A percentile compares a stretch with the other conserved stretches of the same genome.
These are phyloP conservation scores for Alectura lathami DNA, from an alignment of 2,113 vertebrate genomes.

Conservation along the genomic window DNA sequence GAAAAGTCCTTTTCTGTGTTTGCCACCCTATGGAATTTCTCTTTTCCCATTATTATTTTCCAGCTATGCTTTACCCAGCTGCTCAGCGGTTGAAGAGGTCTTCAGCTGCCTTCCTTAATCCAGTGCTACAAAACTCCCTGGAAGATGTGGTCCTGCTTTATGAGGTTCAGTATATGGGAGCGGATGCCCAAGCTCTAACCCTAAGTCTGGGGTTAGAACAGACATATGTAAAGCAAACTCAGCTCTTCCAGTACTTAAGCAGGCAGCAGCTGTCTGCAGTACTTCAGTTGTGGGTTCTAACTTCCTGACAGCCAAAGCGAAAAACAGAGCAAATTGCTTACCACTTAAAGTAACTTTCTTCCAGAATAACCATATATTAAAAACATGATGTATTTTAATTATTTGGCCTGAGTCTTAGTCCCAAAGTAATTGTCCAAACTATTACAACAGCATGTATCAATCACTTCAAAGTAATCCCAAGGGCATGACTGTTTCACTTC, in stretches of 20 bases:
- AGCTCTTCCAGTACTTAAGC: not conserved
- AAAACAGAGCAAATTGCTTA: not conserved
- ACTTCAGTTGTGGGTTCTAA: not conserved
- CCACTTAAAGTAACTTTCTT: not conserved
- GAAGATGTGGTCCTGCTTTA: constrained; percentile 89
- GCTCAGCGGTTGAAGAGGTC: constrained; percentile 84
- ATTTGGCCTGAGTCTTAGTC: not conserved
- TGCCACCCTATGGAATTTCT: not conserved
- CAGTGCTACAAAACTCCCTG: constrained; percentile 84
- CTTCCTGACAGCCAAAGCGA: not conserved
- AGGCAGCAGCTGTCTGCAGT: not conserved
- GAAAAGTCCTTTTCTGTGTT: not conserved
- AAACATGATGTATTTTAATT: not conserved
- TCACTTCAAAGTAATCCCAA: not conserved
- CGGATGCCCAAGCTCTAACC: not conserved
- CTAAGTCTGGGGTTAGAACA: not conserved
- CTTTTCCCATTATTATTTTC: constrained; percentile 32
- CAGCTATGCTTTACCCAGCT: constrained; percentile 84
- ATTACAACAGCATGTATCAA: not conserved
- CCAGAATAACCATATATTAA: not conserved
- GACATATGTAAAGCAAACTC: not conserved
- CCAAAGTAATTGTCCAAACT: not conserved
- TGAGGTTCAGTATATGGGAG: constrained; percentile 79
- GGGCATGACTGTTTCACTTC: not conserved
- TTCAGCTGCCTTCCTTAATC: constrained; percentile 77